Conservation (phyloP, 2,888 invertebrate species). For the Drosophila birchii region DNA sequence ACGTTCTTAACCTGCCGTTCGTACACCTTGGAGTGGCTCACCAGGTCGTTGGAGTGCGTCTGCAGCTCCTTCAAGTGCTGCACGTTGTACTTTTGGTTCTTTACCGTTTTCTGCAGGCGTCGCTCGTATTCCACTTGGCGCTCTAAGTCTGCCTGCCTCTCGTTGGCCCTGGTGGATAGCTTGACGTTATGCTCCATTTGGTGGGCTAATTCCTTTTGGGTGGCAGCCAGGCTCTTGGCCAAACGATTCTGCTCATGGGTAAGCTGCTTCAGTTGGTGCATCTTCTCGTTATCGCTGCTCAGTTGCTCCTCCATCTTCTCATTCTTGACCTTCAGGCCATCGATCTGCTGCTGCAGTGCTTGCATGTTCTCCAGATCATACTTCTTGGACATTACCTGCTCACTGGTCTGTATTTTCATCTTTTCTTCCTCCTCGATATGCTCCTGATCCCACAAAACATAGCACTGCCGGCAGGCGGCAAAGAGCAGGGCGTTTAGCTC, state of each 20-base stretch:
- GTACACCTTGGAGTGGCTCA: slow-evolving; percentile 65
- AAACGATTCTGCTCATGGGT: slow-evolving; percentile 54
- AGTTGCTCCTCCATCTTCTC: slow-evolving; percentile 56
- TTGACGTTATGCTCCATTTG: slow-evolving; percentile 8
- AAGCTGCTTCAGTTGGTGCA: slow-evolving; percentile 37
- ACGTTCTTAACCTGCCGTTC: slow-evolving; percentile 68
- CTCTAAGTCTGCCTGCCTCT: slow-evolving; percentile 3
- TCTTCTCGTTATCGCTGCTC: slow-evolving; percentile 57
- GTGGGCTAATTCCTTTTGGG: slow-evolving; percentile 15
- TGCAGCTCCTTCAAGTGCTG: slow-evolving; percentile 70
- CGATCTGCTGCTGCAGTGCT: slow-evolving; percentile 63
- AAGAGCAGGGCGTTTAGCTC: slow-evolving; percentile 70
- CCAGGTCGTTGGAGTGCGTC: slow-evolving; percentile 60
- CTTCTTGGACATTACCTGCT: slow-evolving; percentile 67
- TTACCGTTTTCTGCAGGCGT: slow-evolving; percentile 52
- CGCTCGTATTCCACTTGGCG: slow-evolving; percentile 28
- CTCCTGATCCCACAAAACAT: slow-evolving; percentile 79
- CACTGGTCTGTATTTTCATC: slow-evolving; percentile 64
- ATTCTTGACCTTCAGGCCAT: slow-evolving; percentile 52
- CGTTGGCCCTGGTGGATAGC: slow-evolving; percentile 3
- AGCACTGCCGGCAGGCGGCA: slow-evolving; percentile 65
- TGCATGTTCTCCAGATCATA: slow-evolving; percentile 55
- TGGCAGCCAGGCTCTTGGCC: slow-evolving; percentile 53
- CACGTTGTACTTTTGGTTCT: slow-evolving; percentile 55
- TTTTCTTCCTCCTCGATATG: slow-evolving; percentile 70